Conservation (phyloP, 2,888 invertebrate genomes). For the Marronus borbonicus region DNA sequence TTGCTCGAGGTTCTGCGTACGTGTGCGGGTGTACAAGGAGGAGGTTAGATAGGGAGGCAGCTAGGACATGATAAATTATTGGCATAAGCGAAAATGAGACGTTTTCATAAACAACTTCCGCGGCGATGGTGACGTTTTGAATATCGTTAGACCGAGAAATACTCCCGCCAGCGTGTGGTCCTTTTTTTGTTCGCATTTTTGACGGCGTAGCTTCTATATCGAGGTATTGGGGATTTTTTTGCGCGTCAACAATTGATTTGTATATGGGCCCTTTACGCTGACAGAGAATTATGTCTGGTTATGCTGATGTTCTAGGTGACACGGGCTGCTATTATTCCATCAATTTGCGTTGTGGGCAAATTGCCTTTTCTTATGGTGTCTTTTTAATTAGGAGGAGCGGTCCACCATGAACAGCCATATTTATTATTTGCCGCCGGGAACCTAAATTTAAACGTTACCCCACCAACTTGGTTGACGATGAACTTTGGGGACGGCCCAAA, state of each 20-base stretch:
- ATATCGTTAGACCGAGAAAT: conserved; percentile 41
- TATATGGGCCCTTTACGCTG: no score
- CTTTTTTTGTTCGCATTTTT: conserved; percentile 13
- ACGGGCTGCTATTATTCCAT: no score
- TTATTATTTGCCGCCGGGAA: no score
- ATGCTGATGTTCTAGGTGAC: no score
- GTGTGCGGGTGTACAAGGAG: conserved; percentile 13
- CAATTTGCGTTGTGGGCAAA: no score
- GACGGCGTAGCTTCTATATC: not conserved
- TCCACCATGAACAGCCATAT: no score
- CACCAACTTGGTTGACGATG: no score
- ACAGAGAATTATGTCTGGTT: no score
- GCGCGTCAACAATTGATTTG: not conserved
- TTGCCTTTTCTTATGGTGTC: no score
- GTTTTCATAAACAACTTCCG: conserved; percentile 43
- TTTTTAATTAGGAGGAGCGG: no score
- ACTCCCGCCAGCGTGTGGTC: conserved; percentile 12
- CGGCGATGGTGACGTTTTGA: conserved; percentile 40
- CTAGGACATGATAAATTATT: conserved; percentile 46
- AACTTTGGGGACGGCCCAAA: no score
- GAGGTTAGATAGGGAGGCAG: conserved; percentile 25
- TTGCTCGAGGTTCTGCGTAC: conserved; percentile 13
- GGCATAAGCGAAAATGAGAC: conserved; percentile 47
- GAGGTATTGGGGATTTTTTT: not conserved
- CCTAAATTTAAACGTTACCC: no score